Base-by-base conservation (phyloP, 92 coral and sea anemone species). In the Parazoanthus swiftii region DNA sequence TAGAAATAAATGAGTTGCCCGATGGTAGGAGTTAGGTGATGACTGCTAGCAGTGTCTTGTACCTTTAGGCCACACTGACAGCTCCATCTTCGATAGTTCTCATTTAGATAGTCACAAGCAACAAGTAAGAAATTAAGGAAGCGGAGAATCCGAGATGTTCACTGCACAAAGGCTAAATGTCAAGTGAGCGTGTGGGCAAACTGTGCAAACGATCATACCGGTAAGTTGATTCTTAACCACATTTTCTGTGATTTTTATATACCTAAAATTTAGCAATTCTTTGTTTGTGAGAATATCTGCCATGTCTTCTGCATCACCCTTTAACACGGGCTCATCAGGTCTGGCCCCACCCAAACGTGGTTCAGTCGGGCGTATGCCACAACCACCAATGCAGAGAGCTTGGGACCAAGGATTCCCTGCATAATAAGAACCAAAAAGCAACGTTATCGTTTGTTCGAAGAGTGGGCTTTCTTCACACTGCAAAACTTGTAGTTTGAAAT, bases 381-480 rank as follows among this genome's bases (percentile, higher is more conserved):
- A 1, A 36, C 85, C 85, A 21, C 75, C 25, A 36, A 81, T 59
- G 8, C 73, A 54, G 37, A 81, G 46, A 37, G 85, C 85, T 1
- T 59, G 67, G 0, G 86, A 70, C 66, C 42, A 43, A 33, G 86
- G 86, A 70, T 83, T 83, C 2, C 86, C 86, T 83, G 44, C 5
- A 75, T 21, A 75, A 13, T 20, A 74, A 46, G 20, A 13, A 74
- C 18, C 44, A 74, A 74, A 36, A 74, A 36, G 18, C 38, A 2
- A 72, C 16, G 39, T 72, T 72, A 26, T 72, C 1, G 20, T 26
- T 26, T 36, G 29, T 71, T 63, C 68, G 8, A 1, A 9, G 58
- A 16, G 2, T 13, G 58, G 13, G 58, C 13, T 51, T 51, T 9
- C 58, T 51, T 51, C 58, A 51, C 58, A 0, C 77, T 74, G 5